Conservation (phyloP, 2,797 vertebrate genomes). For the Masticophis lateralis region DNA sequence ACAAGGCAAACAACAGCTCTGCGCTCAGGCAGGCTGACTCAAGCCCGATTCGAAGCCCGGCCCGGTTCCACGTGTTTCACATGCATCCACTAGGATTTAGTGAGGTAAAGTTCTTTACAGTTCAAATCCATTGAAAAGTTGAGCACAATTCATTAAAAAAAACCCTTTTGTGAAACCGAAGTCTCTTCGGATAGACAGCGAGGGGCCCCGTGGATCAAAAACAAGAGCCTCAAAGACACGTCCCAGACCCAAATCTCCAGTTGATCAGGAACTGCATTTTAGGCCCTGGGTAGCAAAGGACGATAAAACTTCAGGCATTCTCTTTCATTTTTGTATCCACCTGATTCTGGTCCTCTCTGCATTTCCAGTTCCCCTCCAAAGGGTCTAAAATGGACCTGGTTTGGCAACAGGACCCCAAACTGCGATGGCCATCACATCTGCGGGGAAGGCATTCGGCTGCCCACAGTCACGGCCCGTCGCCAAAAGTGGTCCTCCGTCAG, state of each 20-base stretch:
- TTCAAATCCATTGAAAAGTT: background rate
- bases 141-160: background rate
- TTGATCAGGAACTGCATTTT: background rate
- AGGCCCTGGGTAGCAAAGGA: background rate
- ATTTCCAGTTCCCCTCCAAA: background rate
- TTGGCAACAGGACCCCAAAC: background rate
- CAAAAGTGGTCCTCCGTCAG: background rate
- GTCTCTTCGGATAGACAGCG: too few species aligned
- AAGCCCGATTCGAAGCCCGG: background rate
- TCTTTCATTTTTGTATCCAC: background rate
- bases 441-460: background rate
- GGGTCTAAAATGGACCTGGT: background rate
- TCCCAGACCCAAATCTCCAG: too few species aligned
- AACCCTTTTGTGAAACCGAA: background rate
- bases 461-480: too few species aligned
- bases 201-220: background rate
- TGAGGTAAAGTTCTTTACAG: background rate
- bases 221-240: accelerated
- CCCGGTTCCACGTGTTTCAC: background rate
- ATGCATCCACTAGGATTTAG: background rate
- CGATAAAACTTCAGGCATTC: background rate
- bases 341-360: background rate
- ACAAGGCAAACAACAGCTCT: background rate
- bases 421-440: background rate
- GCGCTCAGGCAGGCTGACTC: background rate